Evolutionary conservation across 2,797 vertebrate genomes (phyloP).

Genomic region (Myoxocephalus aenaeus): DNA sequence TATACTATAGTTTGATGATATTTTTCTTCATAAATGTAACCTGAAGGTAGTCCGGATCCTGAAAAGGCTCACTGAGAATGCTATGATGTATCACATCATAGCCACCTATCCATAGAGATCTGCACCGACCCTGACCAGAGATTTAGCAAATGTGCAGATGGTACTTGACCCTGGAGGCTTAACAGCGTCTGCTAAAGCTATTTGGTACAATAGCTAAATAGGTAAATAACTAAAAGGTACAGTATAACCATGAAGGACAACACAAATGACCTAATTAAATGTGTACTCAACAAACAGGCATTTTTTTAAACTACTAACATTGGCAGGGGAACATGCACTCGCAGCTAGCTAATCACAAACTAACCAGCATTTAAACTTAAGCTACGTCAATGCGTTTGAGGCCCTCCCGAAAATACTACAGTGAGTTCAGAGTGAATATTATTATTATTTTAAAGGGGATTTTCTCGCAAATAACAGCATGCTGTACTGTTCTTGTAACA

Average conservation of each 20-base stretch:
- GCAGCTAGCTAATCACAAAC: constrained; percentile 45
- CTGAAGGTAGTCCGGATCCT: neutral
- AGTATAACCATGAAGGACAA: neutral
- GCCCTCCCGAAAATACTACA: neutral
- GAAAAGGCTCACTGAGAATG: neutral
- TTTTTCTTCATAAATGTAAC: neutral
- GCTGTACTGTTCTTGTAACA: neutral
- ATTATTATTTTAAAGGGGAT: neutral
- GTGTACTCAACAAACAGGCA: neutral
- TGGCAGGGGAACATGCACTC: constrained; percentile 2
- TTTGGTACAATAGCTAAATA: neutral
- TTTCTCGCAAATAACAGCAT: neutral
- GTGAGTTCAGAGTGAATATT: neutral
- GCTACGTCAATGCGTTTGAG: constrained; percentile 18
- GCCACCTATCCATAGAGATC: constrained; percentile 15
- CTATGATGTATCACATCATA: neutral
- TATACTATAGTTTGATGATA: neutral
- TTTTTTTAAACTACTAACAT: neutral
- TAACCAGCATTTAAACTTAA: constrained; percentile 18
- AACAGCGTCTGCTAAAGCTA: neutral
- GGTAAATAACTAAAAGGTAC: neutral
- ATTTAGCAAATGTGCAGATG: neutral
- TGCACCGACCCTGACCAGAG: neutral
- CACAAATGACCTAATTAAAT: neutral
- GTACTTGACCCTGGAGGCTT: neutral